A percentile compares a stretch with the other conserved stretches of the same genome.
Conservation (phyloP, 2,888 invertebrate genomes). For the Conops quadrifasciatus region DNA sequence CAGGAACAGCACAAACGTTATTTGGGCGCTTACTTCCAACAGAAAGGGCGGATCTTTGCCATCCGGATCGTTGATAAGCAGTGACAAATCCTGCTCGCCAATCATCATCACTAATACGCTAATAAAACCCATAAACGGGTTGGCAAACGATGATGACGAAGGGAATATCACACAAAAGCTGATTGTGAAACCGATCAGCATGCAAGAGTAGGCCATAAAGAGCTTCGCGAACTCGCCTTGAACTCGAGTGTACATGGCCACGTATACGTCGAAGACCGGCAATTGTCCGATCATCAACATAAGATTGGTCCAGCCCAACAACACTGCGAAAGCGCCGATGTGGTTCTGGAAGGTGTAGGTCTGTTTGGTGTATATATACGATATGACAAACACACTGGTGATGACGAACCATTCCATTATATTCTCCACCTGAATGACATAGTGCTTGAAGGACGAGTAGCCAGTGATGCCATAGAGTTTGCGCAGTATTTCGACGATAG, state of each 20-base stretch:
- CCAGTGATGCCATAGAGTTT: constrained; percentile 85
- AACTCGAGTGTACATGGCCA: constrained; percentile 89
- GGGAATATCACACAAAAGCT: constrained; percentile 90
- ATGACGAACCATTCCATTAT: constrained; percentile 90
- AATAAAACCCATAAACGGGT: constrained; percentile 85
- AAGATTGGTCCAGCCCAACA: constrained; percentile 88
- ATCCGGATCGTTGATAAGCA: constrained; percentile 78
- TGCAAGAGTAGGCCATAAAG: constrained; percentile 85
- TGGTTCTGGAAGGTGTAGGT: constrained; percentile 87
- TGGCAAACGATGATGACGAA: constrained; percentile 81
- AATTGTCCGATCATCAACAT: constrained; percentile 91
- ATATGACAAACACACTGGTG: constrained; percentile 82
- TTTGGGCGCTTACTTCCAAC: constrained; percentile 81
- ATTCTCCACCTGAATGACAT: constrained; percentile 84
- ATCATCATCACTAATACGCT: constrained; percentile 91
- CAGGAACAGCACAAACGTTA: constrained; percentile 81
- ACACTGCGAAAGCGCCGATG: constrained; percentile 84
- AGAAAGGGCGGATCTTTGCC: constrained; percentile 80
- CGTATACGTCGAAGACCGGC: constrained; percentile 88
- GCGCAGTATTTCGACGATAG: constrained; percentile 80
- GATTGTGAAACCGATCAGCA: constrained; percentile 85
- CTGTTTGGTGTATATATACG: constrained; percentile 80
- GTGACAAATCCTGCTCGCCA: constrained; percentile 81
- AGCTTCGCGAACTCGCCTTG: constrained; percentile 87
- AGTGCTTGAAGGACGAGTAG: constrained; percentile 82